These are phyloP conservation scores for Bradypodion ventrale DNA, from an alignment of 2,797 vertebrate species.

Conservation along the genomic window DNA sequence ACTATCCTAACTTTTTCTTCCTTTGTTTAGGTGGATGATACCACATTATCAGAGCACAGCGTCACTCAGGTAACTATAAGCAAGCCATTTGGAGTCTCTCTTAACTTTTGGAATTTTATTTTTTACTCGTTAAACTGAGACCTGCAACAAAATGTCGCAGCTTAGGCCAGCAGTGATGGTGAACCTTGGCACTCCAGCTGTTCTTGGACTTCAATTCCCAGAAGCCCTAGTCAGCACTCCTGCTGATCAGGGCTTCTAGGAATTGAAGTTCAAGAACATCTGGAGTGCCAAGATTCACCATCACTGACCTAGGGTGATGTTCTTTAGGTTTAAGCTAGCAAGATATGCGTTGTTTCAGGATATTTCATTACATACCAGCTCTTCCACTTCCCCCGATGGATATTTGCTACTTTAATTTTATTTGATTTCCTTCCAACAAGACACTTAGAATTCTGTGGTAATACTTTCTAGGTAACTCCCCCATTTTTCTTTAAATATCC, in stretches of 20 bases:
- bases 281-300: too few relatives aligned
- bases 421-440: background rate
- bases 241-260: too few relatives aligned
- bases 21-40: slow-evolving; percentile 78
- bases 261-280: too few relatives aligned
- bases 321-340: background rate
- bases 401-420: background rate
- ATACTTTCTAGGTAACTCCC: background rate
- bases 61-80: slow-evolving; percentile 81
- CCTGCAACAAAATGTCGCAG: background rate
- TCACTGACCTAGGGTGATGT: too few relatives aligned
- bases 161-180: too few relatives aligned
- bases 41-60: slow-evolving; percentile 83
- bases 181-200: too few relatives aligned
- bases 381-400: background rate
- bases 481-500: background rate
- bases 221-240: too few relatives aligned
- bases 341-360: background rate
- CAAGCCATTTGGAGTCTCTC: background rate
- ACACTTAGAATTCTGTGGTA: background rate
- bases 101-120: background rate
- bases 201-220: too few relatives aligned
- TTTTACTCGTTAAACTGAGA: background rate
- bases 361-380: background rate
- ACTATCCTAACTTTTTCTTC: background rate